These are phyloP conservation scores for Coilia nasus DNA, from an alignment of 2,797 vertebrate species.

Conservation along the genomic window DNA sequence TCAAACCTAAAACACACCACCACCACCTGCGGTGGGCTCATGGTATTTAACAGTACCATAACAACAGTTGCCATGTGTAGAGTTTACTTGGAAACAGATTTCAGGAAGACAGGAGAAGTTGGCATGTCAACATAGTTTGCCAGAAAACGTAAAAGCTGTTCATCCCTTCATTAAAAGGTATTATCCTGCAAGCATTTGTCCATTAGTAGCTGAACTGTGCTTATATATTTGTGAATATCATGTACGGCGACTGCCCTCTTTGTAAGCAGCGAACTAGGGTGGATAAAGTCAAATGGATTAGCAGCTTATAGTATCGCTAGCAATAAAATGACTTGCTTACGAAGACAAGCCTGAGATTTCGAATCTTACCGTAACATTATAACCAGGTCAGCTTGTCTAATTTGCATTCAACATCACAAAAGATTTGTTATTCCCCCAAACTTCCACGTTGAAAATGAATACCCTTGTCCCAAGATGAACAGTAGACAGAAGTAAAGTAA, in stretches of 20 bases:
- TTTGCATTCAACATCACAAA: not conserved
- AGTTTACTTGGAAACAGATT: slow-evolving; percentile 57
- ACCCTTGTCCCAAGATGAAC: not conserved
- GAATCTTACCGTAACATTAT: not conserved
- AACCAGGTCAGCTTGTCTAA: not conserved
- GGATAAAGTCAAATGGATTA: not conserved
- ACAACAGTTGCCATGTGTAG: slow-evolving; percentile 62
- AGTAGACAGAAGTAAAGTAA: not conserved
- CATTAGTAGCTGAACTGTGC: not conserved
- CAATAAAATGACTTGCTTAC: not conserved
- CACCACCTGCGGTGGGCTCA: no score
- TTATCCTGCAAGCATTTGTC: not conserved
- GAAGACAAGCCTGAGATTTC: not conserved
- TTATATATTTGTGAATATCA: not conserved
- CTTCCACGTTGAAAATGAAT: not conserved
- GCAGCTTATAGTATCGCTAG: not conserved
- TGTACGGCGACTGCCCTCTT: not conserved
- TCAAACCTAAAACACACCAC: not conserved
- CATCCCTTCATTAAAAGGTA: not conserved
- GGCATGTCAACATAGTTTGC: not conserved
- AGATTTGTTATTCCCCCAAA: not conserved
- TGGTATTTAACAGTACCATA: slow-evolving; percentile 49
- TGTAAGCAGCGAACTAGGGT: not conserved
- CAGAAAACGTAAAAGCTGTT: not conserved
- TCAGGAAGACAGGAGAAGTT: slow-evolving; percentile 27